These are phyloP conservation scores for Neoscelio sp. DNA, from an alignment of 2,888 invertebrate genomes.

Conservation along the genomic window DNA sequence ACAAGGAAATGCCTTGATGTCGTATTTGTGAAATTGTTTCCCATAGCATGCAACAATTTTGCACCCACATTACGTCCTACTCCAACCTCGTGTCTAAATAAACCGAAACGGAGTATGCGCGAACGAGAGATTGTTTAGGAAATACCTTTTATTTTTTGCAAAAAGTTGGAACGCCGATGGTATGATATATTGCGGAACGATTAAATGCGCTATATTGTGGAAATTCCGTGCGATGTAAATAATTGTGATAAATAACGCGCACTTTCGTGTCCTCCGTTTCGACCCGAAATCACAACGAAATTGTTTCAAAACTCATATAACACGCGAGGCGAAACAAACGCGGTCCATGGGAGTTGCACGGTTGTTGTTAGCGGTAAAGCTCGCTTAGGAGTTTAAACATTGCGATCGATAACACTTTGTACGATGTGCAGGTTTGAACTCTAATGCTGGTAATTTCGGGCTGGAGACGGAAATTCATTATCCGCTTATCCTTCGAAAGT, in stretches of 20 bases:
- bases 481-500: conserved; percentile 66
- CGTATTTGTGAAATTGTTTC: conserved; percentile 45
- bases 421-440: conserved; percentile 66
- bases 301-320: conserved; percentile 76
- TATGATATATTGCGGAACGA: conserved; percentile 44
- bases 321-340: conserved; percentile 72
- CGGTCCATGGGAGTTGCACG: conserved; percentile 67
- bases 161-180: conserved; percentile 48
- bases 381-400: conserved; percentile 69
- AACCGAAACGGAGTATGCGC: conserved; percentile 11
- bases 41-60: conserved; percentile 35
- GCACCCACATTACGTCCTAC: conserved; percentile 24
- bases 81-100: conserved; percentile 22
- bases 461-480: conserved; percentile 67
- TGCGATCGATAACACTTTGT: conserved; percentile 68
- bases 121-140: conserved; percentile 19
- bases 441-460: conserved; percentile 67
- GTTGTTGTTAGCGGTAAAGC: conserved; percentile 67
- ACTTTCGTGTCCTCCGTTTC: conserved; percentile 64
- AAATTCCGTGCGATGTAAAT: conserved; percentile 64
- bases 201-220: conserved; percentile 55
- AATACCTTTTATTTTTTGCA: conserved; percentile 18
- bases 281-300: conserved; percentile 72
- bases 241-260: conserved; percentile 67
- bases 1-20: conserved; percentile 39